These are phyloP conservation scores for Rhadina sibilatrix DNA, from an alignment of 2,113 vertebrate species.

Conservation along the genomic window DNA sequence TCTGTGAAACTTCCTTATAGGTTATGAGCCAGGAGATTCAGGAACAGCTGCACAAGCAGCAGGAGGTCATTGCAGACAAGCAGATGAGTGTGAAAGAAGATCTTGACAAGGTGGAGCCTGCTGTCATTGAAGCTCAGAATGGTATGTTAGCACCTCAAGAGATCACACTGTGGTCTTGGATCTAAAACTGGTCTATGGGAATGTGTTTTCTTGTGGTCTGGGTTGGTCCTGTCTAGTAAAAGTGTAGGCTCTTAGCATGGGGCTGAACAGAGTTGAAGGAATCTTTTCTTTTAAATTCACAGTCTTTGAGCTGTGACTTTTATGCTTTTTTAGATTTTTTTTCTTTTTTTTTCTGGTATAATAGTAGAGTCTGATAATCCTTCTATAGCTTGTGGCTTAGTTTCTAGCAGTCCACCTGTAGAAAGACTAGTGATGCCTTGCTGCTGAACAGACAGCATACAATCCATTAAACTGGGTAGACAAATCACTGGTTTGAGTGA, in stretches of 20 bases:
- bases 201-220: neutral
- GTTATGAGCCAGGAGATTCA: conserved; percentile 99
- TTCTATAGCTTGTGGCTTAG: neutral
- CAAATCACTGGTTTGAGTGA: neutral
- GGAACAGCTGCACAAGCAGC: conserved; percentile 94
- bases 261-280: neutral
- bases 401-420: neutral
- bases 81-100: conserved; percentile 94
- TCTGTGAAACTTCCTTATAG: conserved; percentile 59
- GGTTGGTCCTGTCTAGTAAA: neutral
- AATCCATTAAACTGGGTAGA: neutral
- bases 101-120: conserved; percentile 96
- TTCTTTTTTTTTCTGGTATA: neutral
- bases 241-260: neutral
- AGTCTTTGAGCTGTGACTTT: neutral
- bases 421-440: neutral
- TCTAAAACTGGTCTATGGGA: neutral
- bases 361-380: neutral
- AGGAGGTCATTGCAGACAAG: conserved; percentile 96
- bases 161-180: neutral
- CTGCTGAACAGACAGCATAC: neutral
- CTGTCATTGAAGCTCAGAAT: conserved; percentile 97
- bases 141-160: conserved; percentile 71
- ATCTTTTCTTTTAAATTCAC: neutral
- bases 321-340: neutral